Base-by-base conservation (phyloP, 2,797 vertebrate genomes). In the Emys orbicularis region DNA sequence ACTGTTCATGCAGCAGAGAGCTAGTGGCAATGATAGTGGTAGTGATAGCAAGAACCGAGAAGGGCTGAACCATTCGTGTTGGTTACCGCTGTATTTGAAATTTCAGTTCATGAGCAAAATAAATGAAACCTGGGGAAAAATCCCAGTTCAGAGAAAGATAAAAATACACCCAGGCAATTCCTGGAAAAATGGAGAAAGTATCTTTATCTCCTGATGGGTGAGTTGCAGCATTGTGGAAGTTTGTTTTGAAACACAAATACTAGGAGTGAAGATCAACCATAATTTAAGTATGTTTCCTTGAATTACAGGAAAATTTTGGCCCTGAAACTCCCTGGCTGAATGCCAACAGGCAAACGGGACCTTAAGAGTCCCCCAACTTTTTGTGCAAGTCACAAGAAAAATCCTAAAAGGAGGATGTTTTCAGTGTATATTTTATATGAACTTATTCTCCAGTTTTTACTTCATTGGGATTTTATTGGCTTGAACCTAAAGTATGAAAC, bases 61-160 rank as follows among this genome's bases (percentile, higher is more conserved):
- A 13, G 16, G 54, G 57, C 1, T 1, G 27, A 10, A 19, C 44
- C 6, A 0, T 27, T 6, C 0, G 8, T 29, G 0, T 1, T 0
- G 49, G 29, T 94, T 92, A 90, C 92, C 83, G 91, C 92, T 50
- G 34, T 23, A 4, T 37, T 34, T 68, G 57, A 59, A 72, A n/a
- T 83, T 68, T 31, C 23, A 0, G 37, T 84, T 49, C 1, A 80
- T 93, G 29, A 88, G 52, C 86, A 29, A 54, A 53, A 85, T 79
- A 52, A 92, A 44, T 72, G 34, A 86, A 85, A 15, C 4, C 10
- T 18, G 68, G 50, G 86, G 87, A 68, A 80, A 93, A 44, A 2
- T 74, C 53, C 57, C 89, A 5, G 0, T 0, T 21, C 56, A n/a
- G 92, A 76, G 44, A 68, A 5, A 21, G 57, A 44, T 21, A 41